A percentile compares a stretch with the other conserved stretches of the same genome.
Conservation (phyloP, 2,888 invertebrate genomes). For the Siphlonurus alternatus region DNA sequence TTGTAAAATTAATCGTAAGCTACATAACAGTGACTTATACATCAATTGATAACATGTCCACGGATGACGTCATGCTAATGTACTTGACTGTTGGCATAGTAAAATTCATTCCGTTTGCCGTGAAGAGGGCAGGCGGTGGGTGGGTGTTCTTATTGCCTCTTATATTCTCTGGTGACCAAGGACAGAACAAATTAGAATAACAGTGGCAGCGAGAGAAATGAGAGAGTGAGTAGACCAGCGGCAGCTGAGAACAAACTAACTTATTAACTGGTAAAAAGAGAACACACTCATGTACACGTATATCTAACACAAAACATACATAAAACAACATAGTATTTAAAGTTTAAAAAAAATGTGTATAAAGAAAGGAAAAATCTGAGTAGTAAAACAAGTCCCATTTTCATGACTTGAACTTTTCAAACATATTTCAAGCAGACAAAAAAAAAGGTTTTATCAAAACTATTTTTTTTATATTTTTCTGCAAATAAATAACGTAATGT, state of each 20-base stretch:
- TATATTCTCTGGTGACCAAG: background rate
- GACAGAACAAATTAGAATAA: constrained; percentile 3
- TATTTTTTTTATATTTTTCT: too few species aligned
- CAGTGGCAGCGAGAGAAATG: background rate
- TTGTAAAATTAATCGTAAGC: too few species aligned
- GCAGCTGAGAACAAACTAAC: background rate
- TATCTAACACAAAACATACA: background rate
- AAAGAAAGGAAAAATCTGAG: background rate
- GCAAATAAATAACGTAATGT: too few species aligned
- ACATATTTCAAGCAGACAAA: too few species aligned
- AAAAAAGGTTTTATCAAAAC: too few species aligned
- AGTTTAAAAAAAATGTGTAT: background rate
- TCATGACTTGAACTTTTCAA: too few species aligned
- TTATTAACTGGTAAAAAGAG: background rate
- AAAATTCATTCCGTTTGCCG: background rate
- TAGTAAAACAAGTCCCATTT: background rate
- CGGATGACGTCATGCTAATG: background rate
- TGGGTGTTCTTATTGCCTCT: background rate
- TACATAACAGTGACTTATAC: too few species aligned
- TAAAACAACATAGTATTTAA: background rate
- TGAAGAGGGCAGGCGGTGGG: background rate
- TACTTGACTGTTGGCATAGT: too few species aligned
- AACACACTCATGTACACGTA: background rate
- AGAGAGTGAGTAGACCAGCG: too few species aligned
- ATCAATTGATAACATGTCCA: too few species aligned